These are phyloP conservation scores for Rhynchomys soricoides DNA, from an alignment of 2,113 vertebrate species.

Conservation along the genomic window DNA sequence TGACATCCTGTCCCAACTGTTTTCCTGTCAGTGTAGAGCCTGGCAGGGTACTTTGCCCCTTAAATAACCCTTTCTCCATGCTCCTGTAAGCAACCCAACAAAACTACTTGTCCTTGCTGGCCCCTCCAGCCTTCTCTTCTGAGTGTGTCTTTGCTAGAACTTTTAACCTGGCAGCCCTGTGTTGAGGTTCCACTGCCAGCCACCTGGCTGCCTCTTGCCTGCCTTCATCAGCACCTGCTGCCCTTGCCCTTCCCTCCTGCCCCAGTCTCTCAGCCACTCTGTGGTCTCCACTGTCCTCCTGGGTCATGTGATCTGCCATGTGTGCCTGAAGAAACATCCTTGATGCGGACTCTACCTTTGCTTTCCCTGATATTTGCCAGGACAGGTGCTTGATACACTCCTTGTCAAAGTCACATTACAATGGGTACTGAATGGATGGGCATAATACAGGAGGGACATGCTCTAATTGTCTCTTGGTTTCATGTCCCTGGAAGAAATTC, in stretches of 20 bases:
- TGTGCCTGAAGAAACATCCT: fast-evolving
- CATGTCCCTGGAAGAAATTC: not conserved
- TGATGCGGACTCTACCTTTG: not conserved
- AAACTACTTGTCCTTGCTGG: not conserved
- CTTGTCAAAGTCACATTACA: not conserved
- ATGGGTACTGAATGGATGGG: not conserved
- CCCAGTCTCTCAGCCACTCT: too few species aligned
- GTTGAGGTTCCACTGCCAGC: not conserved
- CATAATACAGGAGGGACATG: fast-evolving
- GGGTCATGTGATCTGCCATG: not conserved
- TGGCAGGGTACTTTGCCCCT: too few species aligned
- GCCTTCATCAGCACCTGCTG: not conserved
- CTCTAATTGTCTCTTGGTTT: not conserved
- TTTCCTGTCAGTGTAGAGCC: not conserved
- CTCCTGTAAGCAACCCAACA: not conserved
- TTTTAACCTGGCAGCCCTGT: not conserved
- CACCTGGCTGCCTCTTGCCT: too few species aligned
- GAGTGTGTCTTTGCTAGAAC: not conserved
- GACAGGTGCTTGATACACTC: not conserved
- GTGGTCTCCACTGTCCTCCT: not conserved
- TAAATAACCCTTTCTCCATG: not conserved
- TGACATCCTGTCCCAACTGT: not conserved
- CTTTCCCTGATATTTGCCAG: not conserved
- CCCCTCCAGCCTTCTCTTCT: not conserved
- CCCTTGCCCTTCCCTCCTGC: not conserved